phyloP scores from a whole-genome alignment of 2,113 vertebrate genomes.

The Cynoglossus semilaevis region DNA sequence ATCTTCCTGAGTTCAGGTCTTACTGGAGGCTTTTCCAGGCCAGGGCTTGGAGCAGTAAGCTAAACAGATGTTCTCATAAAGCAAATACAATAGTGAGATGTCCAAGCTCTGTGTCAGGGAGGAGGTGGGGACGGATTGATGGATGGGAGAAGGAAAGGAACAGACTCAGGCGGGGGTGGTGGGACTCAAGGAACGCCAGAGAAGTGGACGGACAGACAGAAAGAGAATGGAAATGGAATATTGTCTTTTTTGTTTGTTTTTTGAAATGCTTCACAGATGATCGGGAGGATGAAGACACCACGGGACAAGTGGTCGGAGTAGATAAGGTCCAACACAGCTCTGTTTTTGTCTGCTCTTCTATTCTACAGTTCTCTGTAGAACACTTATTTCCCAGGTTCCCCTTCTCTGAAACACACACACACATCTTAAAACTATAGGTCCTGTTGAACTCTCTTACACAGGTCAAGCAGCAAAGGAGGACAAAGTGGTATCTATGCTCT shows the following conservation, averaged over 20 bases:
- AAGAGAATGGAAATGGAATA: constrained; percentile 35
- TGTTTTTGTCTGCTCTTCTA: neutral
- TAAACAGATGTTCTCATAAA: constrained; percentile 73
- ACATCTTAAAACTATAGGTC: constrained; percentile 21
- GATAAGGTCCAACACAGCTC: constrained; percentile 41
- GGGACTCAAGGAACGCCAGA: constrained; percentile 18
- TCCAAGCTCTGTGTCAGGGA: constrained; percentile 45
- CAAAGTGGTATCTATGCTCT: constrained; percentile 74
- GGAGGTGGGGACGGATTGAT: constrained; percentile 60
- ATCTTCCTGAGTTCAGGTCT: constrained; percentile 32
- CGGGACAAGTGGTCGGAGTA: constrained; percentile 8
- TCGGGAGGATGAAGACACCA: constrained; percentile 25
- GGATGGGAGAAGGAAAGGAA: constrained; percentile 34
- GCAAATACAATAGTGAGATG: constrained; percentile 58
- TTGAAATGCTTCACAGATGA: constrained; percentile 28
- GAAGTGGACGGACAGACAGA: constrained; percentile 43
- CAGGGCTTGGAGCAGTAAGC: constrained; percentile 51
- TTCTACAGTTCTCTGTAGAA: constrained; percentile 27
- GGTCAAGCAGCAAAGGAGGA: constrained; percentile 61
- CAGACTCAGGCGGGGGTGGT: constrained; percentile 4
- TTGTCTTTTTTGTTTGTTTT: neutral
- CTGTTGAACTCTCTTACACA: constrained; percentile 53
- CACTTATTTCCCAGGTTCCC: constrained; percentile 40
- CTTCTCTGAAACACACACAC: constrained; percentile 8
- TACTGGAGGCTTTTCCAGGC: constrained; percentile 52